Base-by-base conservation (phyloP, 2,113 vertebrate genomes). In the Ondatra zibethicus region DNA sequence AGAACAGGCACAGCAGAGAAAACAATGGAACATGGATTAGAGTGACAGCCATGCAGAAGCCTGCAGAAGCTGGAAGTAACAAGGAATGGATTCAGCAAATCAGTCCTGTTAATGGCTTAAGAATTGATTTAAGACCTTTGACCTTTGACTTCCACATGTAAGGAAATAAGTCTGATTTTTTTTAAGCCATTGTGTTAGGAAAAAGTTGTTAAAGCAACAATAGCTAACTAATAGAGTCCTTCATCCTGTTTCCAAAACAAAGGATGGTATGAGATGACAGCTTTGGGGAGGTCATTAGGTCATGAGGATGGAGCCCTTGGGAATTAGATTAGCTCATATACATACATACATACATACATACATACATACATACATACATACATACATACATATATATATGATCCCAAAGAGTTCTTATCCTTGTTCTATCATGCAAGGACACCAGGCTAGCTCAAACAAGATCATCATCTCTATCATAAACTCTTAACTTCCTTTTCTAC, bases 31-130 rank as follows among this genome's bases (percentile, higher is more conserved):
- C 29, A 39, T 36, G 50, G 72, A 10, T 5, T 19, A 19, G 36
- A 50, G 23, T 25, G 4, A 31, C 0, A 5, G n/a, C 50, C 50
- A 5, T 1, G 0, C 78, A n/a, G 73, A 52, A 65, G 45, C 50
- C 66, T 63, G 76, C 1, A 7, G 78, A 31, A 82, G 55, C 31
- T 4, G n/a, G 25, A 29, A 58, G 55, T 45, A 27, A 42, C 47
- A 50, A 50, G 47, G 25, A 31, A 39, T 11, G 27, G 45, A 76
- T 77, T 36, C 39, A 7, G 52, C 6, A 25, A 63, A 7, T 1
- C 47, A 7, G 33, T n/a, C 70, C 66, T 25, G 63, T n/a, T 36
- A 27, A 61, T 2, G 42, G 11, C 4, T 8, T n/a, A 72, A 55
- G 72, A 45, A 63, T 17, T 3, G 42, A 76, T 27, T 33, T 42